Evolutionary conservation across 2,113 vertebrate genomes (phyloP).

Genomic region (Todiramphus chloris): DNA sequence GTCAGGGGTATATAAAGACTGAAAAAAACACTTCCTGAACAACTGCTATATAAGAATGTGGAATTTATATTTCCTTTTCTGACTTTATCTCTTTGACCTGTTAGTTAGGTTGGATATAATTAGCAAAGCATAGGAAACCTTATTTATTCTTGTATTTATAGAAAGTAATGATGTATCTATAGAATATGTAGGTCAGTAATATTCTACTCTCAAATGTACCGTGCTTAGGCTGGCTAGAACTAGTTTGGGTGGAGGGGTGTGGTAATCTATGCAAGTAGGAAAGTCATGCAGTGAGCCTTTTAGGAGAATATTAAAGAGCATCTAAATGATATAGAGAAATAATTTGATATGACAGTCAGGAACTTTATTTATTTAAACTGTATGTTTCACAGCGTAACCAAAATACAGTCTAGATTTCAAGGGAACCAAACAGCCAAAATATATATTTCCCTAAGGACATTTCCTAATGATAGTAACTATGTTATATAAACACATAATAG

Average conservation of each 20-base stretch:
- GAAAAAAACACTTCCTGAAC: background rate
- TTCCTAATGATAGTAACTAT: constrained; percentile 6
- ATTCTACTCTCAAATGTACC: background rate
- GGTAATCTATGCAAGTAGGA: background rate
- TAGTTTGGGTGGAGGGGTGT: background rate
- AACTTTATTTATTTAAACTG: background rate
- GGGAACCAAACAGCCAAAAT: background rate
- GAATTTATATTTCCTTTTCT: background rate
- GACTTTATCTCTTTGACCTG: background rate
- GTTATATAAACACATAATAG: background rate
- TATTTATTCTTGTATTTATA: background rate
- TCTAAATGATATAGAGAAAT: background rate
- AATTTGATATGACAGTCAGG: background rate
- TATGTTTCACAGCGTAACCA: background rate
- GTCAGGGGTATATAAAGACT: background rate
- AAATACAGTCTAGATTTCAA: background rate
- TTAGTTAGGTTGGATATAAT: background rate
- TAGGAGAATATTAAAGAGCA: background rate
- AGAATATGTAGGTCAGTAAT: background rate
- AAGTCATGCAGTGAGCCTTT: background rate
- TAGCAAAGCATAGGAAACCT: background rate
- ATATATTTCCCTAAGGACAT: background rate
- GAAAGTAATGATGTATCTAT: background rate
- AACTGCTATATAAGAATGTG: background rate
- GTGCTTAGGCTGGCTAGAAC: background rate